A percentile compares a stretch with the other conserved stretches of the same genome.
Conservation (phyloP, 2,113 vertebrate species). For the Pelusios castaneus region DNA sequence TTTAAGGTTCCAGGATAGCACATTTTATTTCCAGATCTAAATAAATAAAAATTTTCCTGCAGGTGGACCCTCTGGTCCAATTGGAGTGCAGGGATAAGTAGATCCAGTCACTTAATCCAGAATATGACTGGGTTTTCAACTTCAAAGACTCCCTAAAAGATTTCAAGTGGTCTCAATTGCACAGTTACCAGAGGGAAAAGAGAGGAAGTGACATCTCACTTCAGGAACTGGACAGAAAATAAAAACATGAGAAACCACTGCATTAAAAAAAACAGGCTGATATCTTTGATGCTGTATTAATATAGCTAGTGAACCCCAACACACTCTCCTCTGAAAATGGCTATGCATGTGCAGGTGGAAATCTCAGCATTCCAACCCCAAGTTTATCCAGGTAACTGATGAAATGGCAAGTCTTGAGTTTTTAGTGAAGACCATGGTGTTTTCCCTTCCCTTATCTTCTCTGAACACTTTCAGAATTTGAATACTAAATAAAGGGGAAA, state of each 20-base stretch:
- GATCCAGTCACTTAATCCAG: background rate
- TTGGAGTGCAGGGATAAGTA: background rate
- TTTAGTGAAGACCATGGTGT: background rate
- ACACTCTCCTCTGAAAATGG: background rate
- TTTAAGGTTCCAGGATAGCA: background rate
- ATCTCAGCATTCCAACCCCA: background rate
- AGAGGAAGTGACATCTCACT: background rate
- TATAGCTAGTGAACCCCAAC: background rate
- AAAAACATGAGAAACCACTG: background rate
- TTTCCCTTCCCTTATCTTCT: background rate
- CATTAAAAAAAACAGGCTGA: background rate
- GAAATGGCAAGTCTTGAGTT: background rate
- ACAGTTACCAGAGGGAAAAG: background rate
- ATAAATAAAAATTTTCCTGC: background rate
- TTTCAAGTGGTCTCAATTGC: background rate
- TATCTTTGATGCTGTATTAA: background rate
- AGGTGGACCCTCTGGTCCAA: background rate
- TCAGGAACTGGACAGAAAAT: background rate
- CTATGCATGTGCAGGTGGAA: background rate
- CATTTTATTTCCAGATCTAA: background rate
- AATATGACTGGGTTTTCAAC: background rate
- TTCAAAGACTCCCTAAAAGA: background rate
- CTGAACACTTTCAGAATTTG: background rate
- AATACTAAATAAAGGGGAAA: background rate
- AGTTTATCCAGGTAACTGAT: background rate